These are phyloP conservation scores for Abrostola tripartita DNA, from an alignment of 2,888 invertebrate species.

Conservation along the genomic window DNA sequence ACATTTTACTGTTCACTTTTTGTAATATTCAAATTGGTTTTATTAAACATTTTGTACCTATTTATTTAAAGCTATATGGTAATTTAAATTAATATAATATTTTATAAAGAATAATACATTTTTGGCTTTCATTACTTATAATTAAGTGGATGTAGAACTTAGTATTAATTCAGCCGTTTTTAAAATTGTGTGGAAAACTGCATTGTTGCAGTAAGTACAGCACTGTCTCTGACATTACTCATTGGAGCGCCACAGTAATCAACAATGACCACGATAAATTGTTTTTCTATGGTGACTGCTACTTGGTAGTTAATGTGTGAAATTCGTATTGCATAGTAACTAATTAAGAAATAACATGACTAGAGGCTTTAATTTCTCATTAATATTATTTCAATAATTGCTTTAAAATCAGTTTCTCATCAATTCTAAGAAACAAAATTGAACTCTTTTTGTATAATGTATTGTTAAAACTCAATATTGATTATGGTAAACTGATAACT, in stretches of 20 bases:
- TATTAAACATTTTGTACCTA: slow-evolving; percentile 43
- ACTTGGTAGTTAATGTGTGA: background rate
- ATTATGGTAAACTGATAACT: slow-evolving; percentile 6
- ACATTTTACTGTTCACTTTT: slow-evolving; percentile 35
- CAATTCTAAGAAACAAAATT: slow-evolving; percentile 23
- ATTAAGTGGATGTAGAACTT: slow-evolving; percentile 19
- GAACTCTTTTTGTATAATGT: background rate
- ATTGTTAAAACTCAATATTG: slow-evolving; percentile 5
- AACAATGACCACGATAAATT: no score
- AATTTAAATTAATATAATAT: slow-evolving; percentile 29
- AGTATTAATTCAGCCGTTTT: slow-evolving; percentile 20
- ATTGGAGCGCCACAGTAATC: background rate
- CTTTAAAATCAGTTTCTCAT: slow-evolving; percentile 36
- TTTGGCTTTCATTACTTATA: slow-evolving; percentile 48
- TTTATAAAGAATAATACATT: slow-evolving; percentile 33
- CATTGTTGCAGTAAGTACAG: slow-evolving; percentile 23
- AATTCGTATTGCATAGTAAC: slow-evolving; percentile 20
- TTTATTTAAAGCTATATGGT: slow-evolving; percentile 36
- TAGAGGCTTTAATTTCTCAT: slow-evolving; percentile 53
- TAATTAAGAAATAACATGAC: slow-evolving; percentile 31
- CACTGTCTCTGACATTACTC: slow-evolving; percentile 24
- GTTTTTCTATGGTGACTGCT: no score
- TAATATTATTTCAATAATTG: slow-evolving; percentile 26
- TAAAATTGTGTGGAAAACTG: slow-evolving; percentile 25
- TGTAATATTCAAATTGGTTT: slow-evolving; percentile 39